Evolutionary conservation across 2,797 vertebrate genomes (phyloP).

Genomic region (Urocyon cinereoargenteus): DNA sequence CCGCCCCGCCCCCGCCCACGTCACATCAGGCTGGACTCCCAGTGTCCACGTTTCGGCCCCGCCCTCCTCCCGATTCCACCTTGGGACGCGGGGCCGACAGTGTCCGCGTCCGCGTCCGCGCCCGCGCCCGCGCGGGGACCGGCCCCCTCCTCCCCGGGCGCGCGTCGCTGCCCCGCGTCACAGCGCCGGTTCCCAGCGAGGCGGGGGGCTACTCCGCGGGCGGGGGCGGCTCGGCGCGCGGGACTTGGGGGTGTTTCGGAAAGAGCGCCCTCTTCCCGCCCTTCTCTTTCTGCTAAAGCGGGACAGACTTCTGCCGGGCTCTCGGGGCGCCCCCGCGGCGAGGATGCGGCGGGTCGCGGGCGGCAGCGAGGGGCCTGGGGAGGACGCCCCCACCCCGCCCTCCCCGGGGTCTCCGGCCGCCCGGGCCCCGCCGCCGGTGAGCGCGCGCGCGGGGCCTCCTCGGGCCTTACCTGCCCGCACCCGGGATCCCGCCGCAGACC

Average conservation of each 20-base stretch:
- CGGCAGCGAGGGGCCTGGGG: not conserved
- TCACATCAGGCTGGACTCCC: not conserved
- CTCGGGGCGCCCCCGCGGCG: fast-evolving
- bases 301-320: not conserved
- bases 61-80: not conserved
- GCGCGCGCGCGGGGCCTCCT: not conserved
- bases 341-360: not conserved
- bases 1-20: not conserved
- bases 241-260: too few species aligned
- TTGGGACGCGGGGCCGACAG: not conserved
- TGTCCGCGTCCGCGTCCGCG: too few species aligned
- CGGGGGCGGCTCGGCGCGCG: fast-evolving
- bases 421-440: not conserved
- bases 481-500: fast-evolving
- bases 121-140: too few species aligned
- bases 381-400: not conserved
- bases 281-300: not conserved
- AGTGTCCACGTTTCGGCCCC: not conserved
- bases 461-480: fast-evolving
- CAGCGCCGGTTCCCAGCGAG: too few species aligned
- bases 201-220: too few species aligned
- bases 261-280: not conserved
- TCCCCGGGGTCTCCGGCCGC: too few species aligned
- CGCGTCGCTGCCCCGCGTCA: too few species aligned
- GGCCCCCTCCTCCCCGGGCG: too few species aligned